A percentile compares a stretch with the other conserved stretches of the same genome.
These are phyloP conservation scores for Dinoponera quadriceps DNA, from an alignment of 1,140 invertebrate species.

Conservation along the genomic window DNA sequence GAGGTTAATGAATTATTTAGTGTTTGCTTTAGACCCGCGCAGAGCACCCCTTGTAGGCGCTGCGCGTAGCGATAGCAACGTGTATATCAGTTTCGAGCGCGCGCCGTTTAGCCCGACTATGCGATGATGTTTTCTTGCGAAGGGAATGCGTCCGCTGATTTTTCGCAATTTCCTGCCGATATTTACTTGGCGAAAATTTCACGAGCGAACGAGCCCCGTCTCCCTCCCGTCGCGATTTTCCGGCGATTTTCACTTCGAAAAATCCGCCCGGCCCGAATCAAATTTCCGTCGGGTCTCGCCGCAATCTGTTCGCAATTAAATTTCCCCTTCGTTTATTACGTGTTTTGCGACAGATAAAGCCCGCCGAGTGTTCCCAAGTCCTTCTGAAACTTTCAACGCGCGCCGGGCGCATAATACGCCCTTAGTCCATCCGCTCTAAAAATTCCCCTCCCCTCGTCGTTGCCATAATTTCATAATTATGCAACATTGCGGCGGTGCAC, in stretches of 20 bases:
- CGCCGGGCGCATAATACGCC: not conserved
- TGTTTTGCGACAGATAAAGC: no score
- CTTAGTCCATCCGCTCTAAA: not conserved
- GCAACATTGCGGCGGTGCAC: not conserved
- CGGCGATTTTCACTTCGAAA: not conserved
- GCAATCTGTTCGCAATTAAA: no score
- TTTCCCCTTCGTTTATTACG: no score
- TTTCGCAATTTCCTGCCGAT: slow-evolving; percentile 7
- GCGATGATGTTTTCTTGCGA: not conserved
- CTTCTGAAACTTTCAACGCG: not conserved
- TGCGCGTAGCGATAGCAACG: slow-evolving; percentile 26
- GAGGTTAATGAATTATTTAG: slow-evolving; percentile 54
- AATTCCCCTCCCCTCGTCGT: not conserved
- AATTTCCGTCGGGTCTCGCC: no score
- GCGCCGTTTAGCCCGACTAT: not conserved
- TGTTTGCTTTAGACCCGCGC: slow-evolving; percentile 46
- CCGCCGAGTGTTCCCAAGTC: not conserved
- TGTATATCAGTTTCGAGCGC: slow-evolving; percentile 20
- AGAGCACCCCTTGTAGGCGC: slow-evolving; percentile 24
- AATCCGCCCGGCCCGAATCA: not conserved
- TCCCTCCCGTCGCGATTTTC: not conserved
- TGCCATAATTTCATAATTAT: slow-evolving; percentile 10
- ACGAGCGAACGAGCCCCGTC: not conserved
- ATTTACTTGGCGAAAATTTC: slow-evolving; percentile 1
- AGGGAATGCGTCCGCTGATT: not conserved